phyloP scores from a whole-genome alignment of 1,140 invertebrate genomes.

The Adoxophyes honmai region DNA sequence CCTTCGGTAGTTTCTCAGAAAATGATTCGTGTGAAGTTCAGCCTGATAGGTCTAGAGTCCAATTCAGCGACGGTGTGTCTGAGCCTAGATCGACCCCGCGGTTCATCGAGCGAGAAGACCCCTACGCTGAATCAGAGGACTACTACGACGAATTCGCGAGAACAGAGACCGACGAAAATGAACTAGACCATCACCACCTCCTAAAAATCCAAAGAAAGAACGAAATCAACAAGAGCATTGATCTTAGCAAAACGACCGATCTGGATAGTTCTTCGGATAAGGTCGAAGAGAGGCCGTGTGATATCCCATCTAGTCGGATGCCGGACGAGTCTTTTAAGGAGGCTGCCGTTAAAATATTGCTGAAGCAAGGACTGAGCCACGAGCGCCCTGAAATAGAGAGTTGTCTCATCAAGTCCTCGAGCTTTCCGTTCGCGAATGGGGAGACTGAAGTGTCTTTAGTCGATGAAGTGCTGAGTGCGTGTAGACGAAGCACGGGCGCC shows the following conservation, averaged over 20 bases:
- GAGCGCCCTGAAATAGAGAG: slow-evolving; percentile 42
- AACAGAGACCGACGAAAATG: slow-evolving; percentile 64
- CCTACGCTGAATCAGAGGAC: slow-evolving; percentile 64
- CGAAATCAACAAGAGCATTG: slow-evolving; percentile 70
- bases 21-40: slow-evolving; percentile 63
- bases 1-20: slow-evolving; percentile 68
- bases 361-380: slow-evolving; percentile 39
- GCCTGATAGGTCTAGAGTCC: slow-evolving; percentile 40
- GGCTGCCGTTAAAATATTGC: slow-evolving; percentile 59
- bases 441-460: slow-evolving; percentile 64
- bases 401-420: slow-evolving; percentile 51
- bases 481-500: slow-evolving; percentile 63
- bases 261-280: slow-evolving; percentile 30
- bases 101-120: slow-evolving; percentile 67
- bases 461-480: slow-evolving; percentile 67
- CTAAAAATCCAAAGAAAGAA: slow-evolving; percentile 73
- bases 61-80: slow-evolving; percentile 59
- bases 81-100: slow-evolving; percentile 62
- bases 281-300: slow-evolving; percentile 48
- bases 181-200: slow-evolving; percentile 63
- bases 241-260: slow-evolving; percentile 43
- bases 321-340: slow-evolving; percentile 61
- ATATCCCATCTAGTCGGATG: slow-evolving; percentile 58
- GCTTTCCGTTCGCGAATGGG: slow-evolving; percentile 42
- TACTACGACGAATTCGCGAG: slow-evolving; percentile 56